Base-by-base conservation (phyloP, 2,113 vertebrate genomes). In the Mystacornis crossleyi region DNA sequence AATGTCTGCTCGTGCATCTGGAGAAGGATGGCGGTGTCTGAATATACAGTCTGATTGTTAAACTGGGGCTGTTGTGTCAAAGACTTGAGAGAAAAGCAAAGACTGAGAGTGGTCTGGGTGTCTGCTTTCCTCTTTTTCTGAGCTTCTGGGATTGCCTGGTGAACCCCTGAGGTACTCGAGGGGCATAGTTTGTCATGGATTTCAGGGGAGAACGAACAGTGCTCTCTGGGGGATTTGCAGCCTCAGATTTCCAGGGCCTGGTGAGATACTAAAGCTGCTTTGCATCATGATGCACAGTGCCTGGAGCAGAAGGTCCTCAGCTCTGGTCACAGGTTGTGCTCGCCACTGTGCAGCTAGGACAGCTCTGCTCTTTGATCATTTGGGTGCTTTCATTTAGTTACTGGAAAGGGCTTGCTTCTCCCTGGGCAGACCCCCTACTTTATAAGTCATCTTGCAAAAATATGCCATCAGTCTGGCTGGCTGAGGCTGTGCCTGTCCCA, bases 1-100 rank as follows among this genome's bases (percentile, higher is more conserved):
- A 81, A 62, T 51, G 20, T 20, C 70, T 72, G 58, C n/a, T 55
- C 0, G 0, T 3, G 8, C n/a, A 36, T 48, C 53, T 2, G 1
- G 61, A 61, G 43, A 38, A 82, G 58, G 38, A 10, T 17, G n/a
- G 42, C 58, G 17, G 26, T 77, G 78, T 45, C 74, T 77, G 25
- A 8, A 10, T 38, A 45, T 28, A 34, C 28, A 24, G 40, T 18
- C n/a, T 36, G 34, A 45, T 29, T 50, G 50, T n/a, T 66, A 79
- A 14, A 64, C 12, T 55, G 33, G 4, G 20, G 7, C 2, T 48
- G 23, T 42, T 15, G 8, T 53, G 40, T 26, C 28, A 26, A 40
- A 43, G 13, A 25, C 24, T 58, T 1, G 0, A 65, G 29, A 58
- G 58, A 77, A 80, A 72, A 75, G 16, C 29, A 40, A 45, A 83